Evolutionary conservation across 2,113 vertebrate genomes (phyloP).

Genomic region (Corapipo altera): DNA sequence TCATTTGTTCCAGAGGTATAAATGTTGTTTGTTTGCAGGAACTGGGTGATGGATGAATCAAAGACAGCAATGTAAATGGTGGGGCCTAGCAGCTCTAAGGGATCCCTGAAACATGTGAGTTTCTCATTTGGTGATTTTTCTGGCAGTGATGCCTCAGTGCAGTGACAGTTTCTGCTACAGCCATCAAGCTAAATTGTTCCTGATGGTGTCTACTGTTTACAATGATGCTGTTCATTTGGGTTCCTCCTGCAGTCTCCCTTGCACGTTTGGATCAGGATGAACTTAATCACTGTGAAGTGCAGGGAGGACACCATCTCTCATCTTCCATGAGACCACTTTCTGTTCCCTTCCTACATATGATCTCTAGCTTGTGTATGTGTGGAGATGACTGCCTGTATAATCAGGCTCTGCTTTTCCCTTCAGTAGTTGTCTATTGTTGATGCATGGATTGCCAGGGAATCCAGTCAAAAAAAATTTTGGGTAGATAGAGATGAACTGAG

Average conservation of each 20-base stretch:
- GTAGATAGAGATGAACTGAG: background rate
- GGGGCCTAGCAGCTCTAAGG: background rate
- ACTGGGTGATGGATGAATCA: constrained; percentile 21
- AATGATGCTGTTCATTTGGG: constrained; percentile 27
- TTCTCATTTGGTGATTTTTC: constrained; percentile 55
- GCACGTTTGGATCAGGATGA: background rate
- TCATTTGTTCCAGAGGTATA: constrained; percentile 3
- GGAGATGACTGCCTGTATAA: background rate
- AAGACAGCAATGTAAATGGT: constrained; percentile 36
- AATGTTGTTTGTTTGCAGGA: background rate
- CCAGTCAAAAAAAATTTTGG: background rate
- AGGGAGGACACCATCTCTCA: background rate
- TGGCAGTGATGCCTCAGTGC: constrained; percentile 24
- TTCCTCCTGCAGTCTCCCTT: background rate
- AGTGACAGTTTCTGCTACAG: constrained; percentile 41
- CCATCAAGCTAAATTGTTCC: constrained; percentile 49
- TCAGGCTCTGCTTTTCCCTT: background rate
- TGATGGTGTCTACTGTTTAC: constrained; percentile 44
- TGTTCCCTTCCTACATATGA: background rate
- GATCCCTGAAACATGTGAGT: constrained; percentile 13
- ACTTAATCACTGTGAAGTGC: background rate
- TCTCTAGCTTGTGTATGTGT: background rate
- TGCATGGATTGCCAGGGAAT: background rate
- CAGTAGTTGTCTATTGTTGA: background rate
- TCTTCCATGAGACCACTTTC: background rate